Conservation (phyloP, 2,888 invertebrate genomes). For the Anthophora plumipes region DNA sequence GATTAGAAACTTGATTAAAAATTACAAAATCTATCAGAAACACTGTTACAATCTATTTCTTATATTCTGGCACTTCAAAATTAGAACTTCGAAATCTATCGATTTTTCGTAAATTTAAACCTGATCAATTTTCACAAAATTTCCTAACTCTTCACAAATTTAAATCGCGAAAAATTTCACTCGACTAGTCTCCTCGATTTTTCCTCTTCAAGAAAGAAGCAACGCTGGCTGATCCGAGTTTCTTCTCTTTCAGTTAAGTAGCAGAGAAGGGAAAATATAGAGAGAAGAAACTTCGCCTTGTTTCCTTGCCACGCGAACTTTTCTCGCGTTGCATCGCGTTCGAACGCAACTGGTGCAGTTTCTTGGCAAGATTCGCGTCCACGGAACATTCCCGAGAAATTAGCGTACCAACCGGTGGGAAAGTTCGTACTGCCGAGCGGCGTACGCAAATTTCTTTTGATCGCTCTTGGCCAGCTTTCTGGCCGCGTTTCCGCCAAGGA, state of each 20-base stretch:
- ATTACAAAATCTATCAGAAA: too few relatives aligned
- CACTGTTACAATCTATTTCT: too few relatives aligned
- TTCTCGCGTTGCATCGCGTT: background rate
- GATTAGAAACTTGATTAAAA: too few relatives aligned
- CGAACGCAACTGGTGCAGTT: slow-evolving; percentile 35
- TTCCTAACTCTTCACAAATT: too few relatives aligned
- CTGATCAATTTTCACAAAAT: too few relatives aligned
- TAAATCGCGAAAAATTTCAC: too few relatives aligned
- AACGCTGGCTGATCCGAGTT: too few relatives aligned
- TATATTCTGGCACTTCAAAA: too few relatives aligned
- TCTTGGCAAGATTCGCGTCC: background rate
- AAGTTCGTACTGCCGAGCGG: slow-evolving; percentile 1
- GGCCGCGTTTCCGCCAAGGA: background rate
- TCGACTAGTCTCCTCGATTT: too few relatives aligned
- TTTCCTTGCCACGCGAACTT: background rate
- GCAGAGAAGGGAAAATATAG: background rate
- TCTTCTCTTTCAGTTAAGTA: background rate
- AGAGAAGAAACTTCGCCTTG: background rate
- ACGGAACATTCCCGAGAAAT: background rate
- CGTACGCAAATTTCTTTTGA: slow-evolving; percentile 24
- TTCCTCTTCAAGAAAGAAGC: too few relatives aligned
- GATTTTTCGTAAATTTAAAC: too few relatives aligned
- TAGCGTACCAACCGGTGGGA: background rate
- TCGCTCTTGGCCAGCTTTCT: slow-evolving; percentile 3
- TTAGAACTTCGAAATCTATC: too few relatives aligned